Base-by-base conservation (phyloP, 2,113 vertebrate species). In the Pogonocichla stellata region DNA sequence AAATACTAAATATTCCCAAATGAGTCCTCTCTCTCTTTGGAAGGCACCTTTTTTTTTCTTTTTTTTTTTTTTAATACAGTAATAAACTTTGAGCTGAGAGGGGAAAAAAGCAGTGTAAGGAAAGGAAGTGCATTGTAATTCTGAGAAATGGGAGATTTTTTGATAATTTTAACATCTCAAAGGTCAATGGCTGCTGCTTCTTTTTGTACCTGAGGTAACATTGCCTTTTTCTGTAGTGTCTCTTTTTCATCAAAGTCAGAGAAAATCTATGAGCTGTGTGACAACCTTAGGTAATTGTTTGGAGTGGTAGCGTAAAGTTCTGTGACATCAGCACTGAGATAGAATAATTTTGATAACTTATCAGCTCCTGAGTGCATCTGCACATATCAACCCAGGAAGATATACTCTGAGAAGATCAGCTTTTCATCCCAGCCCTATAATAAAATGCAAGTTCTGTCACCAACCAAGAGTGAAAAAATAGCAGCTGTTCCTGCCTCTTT, bases 361-460 rank as follows among this genome's bases (percentile, higher is more conserved):
- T 86, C 47, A 54, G 33, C 51, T 80, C 42, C 60, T 89, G 60
- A 75, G 70, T 48, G 48, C 14, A 20, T 72, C 88, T 65, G 42
- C 43, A 60, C 50, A 29, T 81, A 15, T 26, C 84, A 86, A 24
- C 10, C 25, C 70, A 62, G 62, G 50, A 95, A 67, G 38, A 36
- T 23, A 36, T 2, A 82, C 31, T 88, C 74, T 72, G 64, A 73
- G 62, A 57, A 94, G 62, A 90, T 79, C 47, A 81, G 56, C 40
- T 88, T 87, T 82, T 96, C 56, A 25, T 90, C 48, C 84, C 85
- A 70, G 81, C 24, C 31, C 36, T 67, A 6, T 80, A 93, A 92
- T 86, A 67, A 92, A 95, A 95, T 78, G 40, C 19, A n/a, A 45
- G 89, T 88, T 92, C 69, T 95, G 33, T 75, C 73, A 91, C 87